Base-by-base conservation (phyloP, 2,113 vertebrate genomes). In the Oreochromis niloticus region DNA sequence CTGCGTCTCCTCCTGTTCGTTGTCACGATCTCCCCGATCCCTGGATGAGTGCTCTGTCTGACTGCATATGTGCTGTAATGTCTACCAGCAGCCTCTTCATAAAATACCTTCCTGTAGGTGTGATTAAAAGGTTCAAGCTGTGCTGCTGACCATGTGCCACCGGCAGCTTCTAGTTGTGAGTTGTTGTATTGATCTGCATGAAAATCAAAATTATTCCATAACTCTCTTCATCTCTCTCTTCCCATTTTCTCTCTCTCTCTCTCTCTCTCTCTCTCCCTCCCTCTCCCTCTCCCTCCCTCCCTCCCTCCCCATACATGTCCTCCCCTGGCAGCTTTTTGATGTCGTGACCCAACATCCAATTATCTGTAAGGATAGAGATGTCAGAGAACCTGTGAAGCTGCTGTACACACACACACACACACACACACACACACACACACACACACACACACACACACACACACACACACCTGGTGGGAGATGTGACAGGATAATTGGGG, bases 261-360 rank as follows among this genome's bases (percentile, higher is more conserved):
- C 4, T 12, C 39, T 46, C 19, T 17, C 41, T 24, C 24, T 24
- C 24, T 24, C 24, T 3, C n/a, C n/a, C n/a, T 27, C 24, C 3
- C 24, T 17, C 24, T 14, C 24, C 24, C 24, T 3, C 24, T 24
- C 24, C 3, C 24, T 27, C 24, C 3, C 24, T 27, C 24, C 3
- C 24, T 3, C 24, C 3, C 39, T 34, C 6, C 6, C 57, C 66
- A 32, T 22, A n/a, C 63, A 12, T 22, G 12, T 84, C 79, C 30
- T 84, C 86, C 39, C 73, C 80, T 71, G 80, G 81, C 79, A 84
- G 57, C 66, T 80, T 85, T 82, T 87, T 84, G 87, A 88, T 87
- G 88, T 89, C 88, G 46, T 66, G 88, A 90, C 87, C 87, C 78
- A 82, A 90, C 82, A 86, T 86, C 82, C 83, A 91, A 90, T 93